Percentiles rank a stretch among this genome's conserved stretches.
phyloP scores from a whole-genome alignment of 2,113 vertebrate species.

The Nerophis lumbriciformis region DNA sequence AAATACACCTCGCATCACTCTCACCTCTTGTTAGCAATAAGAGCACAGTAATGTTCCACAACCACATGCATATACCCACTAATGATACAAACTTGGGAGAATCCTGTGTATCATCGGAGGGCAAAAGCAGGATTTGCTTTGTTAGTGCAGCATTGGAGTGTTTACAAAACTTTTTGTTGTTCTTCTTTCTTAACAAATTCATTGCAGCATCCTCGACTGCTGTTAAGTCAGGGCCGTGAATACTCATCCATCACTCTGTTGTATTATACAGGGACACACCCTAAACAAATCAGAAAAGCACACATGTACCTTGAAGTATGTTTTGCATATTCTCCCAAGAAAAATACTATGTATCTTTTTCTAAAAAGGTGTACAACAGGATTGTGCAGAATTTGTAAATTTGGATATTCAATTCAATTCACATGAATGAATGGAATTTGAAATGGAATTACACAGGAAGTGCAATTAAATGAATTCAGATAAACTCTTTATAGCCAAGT shows the following conservation, averaged over 20 bases:
- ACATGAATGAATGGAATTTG: too few species aligned
- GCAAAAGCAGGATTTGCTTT: constrained; percentile 11
- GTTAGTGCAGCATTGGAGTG: constrained; percentile 6
- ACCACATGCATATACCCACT: constrained; percentile 39
- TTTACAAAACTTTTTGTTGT: neutral
- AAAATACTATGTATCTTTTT: neutral
- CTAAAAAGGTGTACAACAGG: too few species aligned
- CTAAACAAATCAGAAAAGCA: constrained; percentile 40
- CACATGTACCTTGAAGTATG: constrained; percentile 12
- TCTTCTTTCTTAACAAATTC: constrained; percentile 41
- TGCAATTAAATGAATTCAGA: too few species aligned
- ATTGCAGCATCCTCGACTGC: constrained; percentile 60
- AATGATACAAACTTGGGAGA: constrained; percentile 25
- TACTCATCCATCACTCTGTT: constrained; percentile 43
- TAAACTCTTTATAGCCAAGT: too few species aligned
- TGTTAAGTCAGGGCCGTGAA: constrained; percentile 58
- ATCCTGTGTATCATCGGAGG: constrained; percentile 6
- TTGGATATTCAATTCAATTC: too few species aligned
- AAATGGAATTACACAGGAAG: too few species aligned
- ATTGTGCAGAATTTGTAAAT: too few species aligned
- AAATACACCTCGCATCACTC: constrained; percentile 32
- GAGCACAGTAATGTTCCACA: constrained; percentile 32
- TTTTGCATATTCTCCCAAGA: neutral
- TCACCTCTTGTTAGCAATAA: constrained; percentile 45
- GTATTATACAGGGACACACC: constrained; percentile 57